Evolutionary conservation across 2,888 invertebrate species (phyloP), one percentile per base, ranked within the genome.

Genomic region (Heteropelma amictum): DNA sequence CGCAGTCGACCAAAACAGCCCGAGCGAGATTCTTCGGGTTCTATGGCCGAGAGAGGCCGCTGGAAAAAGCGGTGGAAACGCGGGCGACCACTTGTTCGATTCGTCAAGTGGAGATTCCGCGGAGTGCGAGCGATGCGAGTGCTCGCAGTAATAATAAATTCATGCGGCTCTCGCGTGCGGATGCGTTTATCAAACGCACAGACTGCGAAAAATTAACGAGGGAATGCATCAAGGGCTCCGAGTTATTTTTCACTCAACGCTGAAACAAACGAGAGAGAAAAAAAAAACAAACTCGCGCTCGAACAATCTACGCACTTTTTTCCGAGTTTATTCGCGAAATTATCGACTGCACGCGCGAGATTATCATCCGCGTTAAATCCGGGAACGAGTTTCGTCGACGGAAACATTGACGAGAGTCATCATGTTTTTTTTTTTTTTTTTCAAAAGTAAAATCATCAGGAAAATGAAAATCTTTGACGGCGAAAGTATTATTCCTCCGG

Each of bases 31-130:
- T 70, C 74, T 64, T 45, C 53, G 74, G 64, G 70, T 74, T 74
- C 64, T 74, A 74, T 64, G 51, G 58, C 60, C 70, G 28, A 51
- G 42, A 70, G 74, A 53, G 51, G 40, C 28, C 30, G 23, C 19
- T 53, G 6, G 45, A 21, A 53, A 64, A 42, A 51, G 58, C 40
- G 61, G 49, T 35, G 26, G 42, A 49, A 53, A 45, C 21, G 58
- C 21, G n/a, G n/a, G 35, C 74, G 64, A 70, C 74, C 74, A 74
- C 74, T 74, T 74, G 74, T 74, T 74, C 74, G 74, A 74, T 74
- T 70, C 74, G 70, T 74, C 70, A 74, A 74, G 74, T 64, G 49
- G 74, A 70, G 64, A 74, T 70, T 74, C 58, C 58, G 51, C 40
- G 40, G 33, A 56, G 38, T 35, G 51, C 53, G 30, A 33, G 47